phyloP scores from a whole-genome alignment of 1,140 invertebrate genomes.

The Rhagoletis pomonella region DNA sequence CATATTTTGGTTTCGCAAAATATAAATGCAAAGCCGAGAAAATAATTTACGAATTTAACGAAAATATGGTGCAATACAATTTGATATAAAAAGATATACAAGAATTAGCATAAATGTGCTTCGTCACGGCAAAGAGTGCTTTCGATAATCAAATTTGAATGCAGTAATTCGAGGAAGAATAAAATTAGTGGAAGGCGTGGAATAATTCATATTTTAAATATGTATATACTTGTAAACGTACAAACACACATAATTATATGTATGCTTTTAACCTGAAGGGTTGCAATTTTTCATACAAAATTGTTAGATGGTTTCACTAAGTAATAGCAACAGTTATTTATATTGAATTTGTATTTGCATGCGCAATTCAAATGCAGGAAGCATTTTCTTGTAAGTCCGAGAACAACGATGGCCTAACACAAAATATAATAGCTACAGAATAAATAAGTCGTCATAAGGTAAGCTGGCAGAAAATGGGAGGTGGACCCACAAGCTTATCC shows the following conservation, averaged over 20 bases:
- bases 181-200: conserved; percentile 23
- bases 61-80: neutral
- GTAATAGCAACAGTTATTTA: no score
- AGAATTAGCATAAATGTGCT: conserved; percentile 11
- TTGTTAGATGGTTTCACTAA: neutral
- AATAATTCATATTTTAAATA: conserved; percentile 46
- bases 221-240: neutral
- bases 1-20: neutral
- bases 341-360: no score
- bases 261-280: neutral
- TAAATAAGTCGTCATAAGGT: no score
- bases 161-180: conserved; percentile 20
- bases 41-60: neutral
- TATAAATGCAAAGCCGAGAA: no score
- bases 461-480: no score
- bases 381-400: no score
- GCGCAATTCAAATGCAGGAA: no score
- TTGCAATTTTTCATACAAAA: neutral
- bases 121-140: conserved; percentile 47
- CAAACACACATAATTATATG: neutral
- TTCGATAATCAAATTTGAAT: conserved; percentile 47
- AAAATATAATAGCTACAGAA: no score
- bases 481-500: no score
- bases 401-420: no score
- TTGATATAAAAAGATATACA: no score